Conservation (phyloP, 2,113 vertebrate species). For the Castor canadensis region DNA sequence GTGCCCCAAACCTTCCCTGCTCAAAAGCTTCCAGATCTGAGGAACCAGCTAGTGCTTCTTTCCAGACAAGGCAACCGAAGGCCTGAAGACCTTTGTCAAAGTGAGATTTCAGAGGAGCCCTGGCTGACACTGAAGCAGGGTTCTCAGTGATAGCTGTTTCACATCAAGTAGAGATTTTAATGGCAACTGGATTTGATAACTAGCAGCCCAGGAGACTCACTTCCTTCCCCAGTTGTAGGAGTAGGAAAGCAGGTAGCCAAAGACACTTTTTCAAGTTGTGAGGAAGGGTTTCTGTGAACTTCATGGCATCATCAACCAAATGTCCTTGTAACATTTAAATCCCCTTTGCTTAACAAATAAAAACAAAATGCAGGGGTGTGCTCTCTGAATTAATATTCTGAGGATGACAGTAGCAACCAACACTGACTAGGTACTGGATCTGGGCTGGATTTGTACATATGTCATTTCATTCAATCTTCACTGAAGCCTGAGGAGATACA, state of each 20-base stretch:
- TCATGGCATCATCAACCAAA: not conserved
- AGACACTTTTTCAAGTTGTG: not conserved
- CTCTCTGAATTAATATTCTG: not conserved
- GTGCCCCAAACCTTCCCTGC: not conserved
- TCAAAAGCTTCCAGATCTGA: not conserved
- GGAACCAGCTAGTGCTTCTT: not conserved
- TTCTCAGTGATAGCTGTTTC: not conserved
- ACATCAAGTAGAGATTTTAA: not conserved
- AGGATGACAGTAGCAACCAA: not conserved
- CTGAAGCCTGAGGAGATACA: not conserved
- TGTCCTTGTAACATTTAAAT: not conserved
- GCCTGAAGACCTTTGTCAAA: not conserved
- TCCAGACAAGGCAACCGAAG: not conserved
- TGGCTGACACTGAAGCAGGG: not conserved
- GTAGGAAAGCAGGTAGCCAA: not conserved
- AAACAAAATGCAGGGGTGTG: not conserved
- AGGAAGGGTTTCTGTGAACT: not conserved
- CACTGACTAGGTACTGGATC: not conserved
- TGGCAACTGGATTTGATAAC: not conserved
- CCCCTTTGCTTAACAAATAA: not conserved
- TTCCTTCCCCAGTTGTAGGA: not conserved
- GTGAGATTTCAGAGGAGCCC: not conserved
- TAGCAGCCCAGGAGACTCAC: not conserved
- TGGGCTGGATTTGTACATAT: not conserved
- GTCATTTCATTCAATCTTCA: not conserved